Percentiles rank a stretch among this genome's conserved stretches.
phyloP scores from a whole-genome alignment of 2,797 vertebrate species.

The Manis pentadactyla region DNA sequence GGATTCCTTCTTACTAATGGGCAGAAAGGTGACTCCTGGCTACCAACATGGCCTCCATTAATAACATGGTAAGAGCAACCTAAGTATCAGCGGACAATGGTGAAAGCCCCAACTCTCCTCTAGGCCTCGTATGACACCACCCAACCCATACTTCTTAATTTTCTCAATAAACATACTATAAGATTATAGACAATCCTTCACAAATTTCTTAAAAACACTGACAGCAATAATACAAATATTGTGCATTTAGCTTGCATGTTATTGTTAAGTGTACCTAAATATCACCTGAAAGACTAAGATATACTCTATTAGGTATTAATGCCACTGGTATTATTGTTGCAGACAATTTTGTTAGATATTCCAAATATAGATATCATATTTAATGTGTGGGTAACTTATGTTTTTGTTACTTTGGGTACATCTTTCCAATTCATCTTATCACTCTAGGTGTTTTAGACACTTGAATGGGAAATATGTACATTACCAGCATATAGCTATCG shows the following conservation, averaged over 20 bases:
- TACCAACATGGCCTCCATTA: background rate
- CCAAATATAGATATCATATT: background rate
- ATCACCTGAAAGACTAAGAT: background rate
- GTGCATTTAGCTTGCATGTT: background rate
- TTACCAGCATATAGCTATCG: background rate
- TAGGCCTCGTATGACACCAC: background rate
- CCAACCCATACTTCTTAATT: background rate
- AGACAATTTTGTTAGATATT: background rate
- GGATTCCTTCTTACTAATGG: background rate
- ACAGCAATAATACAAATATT: background rate
- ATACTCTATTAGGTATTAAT: background rate
- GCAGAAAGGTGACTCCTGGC: background rate
- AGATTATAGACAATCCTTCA: background rate
- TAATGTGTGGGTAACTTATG: background rate
- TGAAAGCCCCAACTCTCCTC: background rate
- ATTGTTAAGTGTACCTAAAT: background rate
- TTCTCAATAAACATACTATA: background rate
- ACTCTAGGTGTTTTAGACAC: background rate
- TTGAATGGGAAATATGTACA: background rate
- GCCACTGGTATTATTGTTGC: background rate
- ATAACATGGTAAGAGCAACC: background rate
- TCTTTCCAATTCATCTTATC: background rate
- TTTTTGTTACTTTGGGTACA: background rate
- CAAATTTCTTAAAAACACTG: background rate
- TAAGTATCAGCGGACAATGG: background rate